Evolutionary conservation across 2,113 vertebrate genomes (phyloP), one percentile per base, ranked within the genome.

Genomic region (Sinocyclocheilus grahami): DNA sequence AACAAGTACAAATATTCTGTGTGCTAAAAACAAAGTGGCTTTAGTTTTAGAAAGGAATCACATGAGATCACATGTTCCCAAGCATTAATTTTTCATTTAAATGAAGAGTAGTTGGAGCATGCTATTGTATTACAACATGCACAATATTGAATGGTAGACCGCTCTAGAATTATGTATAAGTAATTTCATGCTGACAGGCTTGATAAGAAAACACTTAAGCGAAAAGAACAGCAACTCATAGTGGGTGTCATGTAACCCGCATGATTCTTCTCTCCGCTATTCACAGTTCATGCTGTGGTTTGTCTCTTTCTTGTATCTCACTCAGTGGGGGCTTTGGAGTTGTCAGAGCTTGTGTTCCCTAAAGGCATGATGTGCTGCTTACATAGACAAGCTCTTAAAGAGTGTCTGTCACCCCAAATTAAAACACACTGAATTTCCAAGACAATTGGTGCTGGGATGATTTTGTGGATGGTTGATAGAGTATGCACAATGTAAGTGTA

Each of bases 351-450:
- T 63, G 46, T 53, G 30, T 77, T 62, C 58, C 58, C n/a, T 48
- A 63, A 82, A 78, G 58, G 58, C 62, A 76, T 67, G 69, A 85
- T 85, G 20, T 37, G 58, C 27, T 33, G 30, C 78, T 76, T 46
- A 86, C 76, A 79, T 16, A 79, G 63, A 58, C 77, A 87, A 85
- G 58, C 58, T 63, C 86, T 79, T 71, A 87, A 84, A 67, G 58
- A 60, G 69, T 82, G 78, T 87, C 48, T 82, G 78, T 87, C 48
- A 71, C 67, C 83, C 58, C 30, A 39, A 81, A 85, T 87, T 67
- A 76, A 85, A 81, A 39, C 79, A 1, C 37, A 78, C 12, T 82
- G 60, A 62, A 76, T 77, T 82, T 22, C 33, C n/a, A 10, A 39
- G 22, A 84, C 14, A 62, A 46, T 67, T 33, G n/a, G 18, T 48